Percentiles rank a stretch among this genome's conserved stretches.
Conservation (phyloP, 2,797 vertebrate species). For the Acanthornis magna region DNA sequence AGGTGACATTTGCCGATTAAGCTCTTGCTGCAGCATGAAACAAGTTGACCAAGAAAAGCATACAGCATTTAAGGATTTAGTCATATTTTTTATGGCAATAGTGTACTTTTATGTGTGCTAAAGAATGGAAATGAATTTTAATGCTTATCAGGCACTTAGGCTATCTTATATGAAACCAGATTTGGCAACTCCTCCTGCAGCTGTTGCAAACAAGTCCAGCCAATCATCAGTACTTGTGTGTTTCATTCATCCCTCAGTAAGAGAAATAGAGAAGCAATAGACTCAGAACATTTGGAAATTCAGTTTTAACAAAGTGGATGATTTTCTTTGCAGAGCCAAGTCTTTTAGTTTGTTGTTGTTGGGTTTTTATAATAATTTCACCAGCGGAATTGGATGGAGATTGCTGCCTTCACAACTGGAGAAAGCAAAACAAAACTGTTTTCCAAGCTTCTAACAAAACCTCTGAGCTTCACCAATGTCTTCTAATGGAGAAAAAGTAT, state of each 20-base stretch:
- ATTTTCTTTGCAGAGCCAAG: slow-evolving; percentile 59
- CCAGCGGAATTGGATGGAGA: slow-evolving; percentile 18
- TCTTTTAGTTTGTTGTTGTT: slow-evolving; percentile 43
- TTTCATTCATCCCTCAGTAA: slow-evolving; percentile 55
- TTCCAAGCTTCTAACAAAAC: neutral
- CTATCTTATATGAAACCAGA: slow-evolving; percentile 57
- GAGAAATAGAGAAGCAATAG: slow-evolving; percentile 50
- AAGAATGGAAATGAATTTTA: slow-evolving; percentile 61
- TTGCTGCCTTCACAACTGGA: slow-evolving; percentile 6
- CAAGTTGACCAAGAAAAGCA: slow-evolving; percentile 23
- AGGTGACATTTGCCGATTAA: neutral
- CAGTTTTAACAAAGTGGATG: slow-evolving; percentile 62
- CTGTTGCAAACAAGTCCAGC: slow-evolving; percentile 66
- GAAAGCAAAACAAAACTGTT: slow-evolving; percentile 38
- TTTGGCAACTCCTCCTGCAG: slow-evolving; percentile 63
- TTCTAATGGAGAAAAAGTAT: neutral
- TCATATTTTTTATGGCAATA: neutral
- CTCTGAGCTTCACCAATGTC: neutral
- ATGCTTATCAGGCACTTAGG: slow-evolving; percentile 45
- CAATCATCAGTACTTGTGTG: slow-evolving; percentile 62
- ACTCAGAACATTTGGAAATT: slow-evolving; percentile 48
- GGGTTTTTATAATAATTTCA: slow-evolving; percentile 36
- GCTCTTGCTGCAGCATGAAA: neutral
- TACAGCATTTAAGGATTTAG: slow-evolving; percentile 22
- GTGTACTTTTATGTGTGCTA: slow-evolving; percentile 11